Base-by-base conservation (phyloP, 2,888 invertebrate genomes). In the Rhamphomyia laevipes region DNA sequence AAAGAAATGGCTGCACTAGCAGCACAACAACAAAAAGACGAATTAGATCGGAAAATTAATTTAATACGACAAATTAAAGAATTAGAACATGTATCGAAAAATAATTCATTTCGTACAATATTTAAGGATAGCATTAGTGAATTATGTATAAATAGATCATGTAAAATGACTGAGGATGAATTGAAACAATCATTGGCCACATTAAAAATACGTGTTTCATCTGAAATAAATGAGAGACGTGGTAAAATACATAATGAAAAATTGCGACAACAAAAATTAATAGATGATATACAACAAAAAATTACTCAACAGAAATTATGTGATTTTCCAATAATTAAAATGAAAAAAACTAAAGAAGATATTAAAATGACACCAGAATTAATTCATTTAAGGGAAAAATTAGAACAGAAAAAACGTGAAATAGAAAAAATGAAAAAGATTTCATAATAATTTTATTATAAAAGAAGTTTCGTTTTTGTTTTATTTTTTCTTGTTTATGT, bases 11-110 rank as follows among this genome's bases (percentile, higher is more conserved):
- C 17, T 13, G n/a, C 10, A 13, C 10, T 42, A 11, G 46, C 47
- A 23, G 27, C 45, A 2, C 35, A 49, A 27, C 42, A 45, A 5
- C 44, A 42, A n/a, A 37, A 48, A 37, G 31, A 45, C 1, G 53
- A 53, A 23, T 42, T 53, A 3, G 38, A 51, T 31, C 45, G 49
- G 27, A 53, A 53, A 42, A 49, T 51, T 21, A 37, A 17, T 11
- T 41, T 53, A 37, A 53, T 53, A 13, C 49, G 51, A 1, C 53
- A 51, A 37, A 51, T 53, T 31, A 50, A 49, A 33, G 45, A 49
- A 35, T 45, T 53, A 16, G 53, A 53, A 38, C 47, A 49, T 11
- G 21, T 47, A 15, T 23, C 49, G 15, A 47, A 45, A 37, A 16
- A 37, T 3, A 27, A n/a, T 3, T 16, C 17, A 15, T 41, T 9